These are phyloP conservation scores for Graphium colonna DNA, from an alignment of 2,888 invertebrate species.

Conservation along the genomic window DNA sequence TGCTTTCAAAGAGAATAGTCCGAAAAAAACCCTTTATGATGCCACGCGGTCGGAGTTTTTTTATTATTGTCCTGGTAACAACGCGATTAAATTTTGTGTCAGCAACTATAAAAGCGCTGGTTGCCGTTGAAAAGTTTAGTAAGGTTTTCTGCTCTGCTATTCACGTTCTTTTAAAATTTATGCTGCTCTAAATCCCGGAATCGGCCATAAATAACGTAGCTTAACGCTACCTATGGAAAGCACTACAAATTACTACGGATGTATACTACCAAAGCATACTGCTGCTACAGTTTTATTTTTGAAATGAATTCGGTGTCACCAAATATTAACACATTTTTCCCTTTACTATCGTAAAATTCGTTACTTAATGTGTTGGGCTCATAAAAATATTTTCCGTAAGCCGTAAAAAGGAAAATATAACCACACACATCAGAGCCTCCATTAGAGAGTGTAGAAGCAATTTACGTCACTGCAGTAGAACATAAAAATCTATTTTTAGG, in stretches of 20 bases:
- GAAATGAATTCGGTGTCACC: background rate
- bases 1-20: slow-evolving; percentile 12
- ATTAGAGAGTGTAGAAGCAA: too few relatives aligned
- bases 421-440: too few relatives aligned
- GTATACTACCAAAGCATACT: background rate
- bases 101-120: background rate
- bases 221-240: slow-evolving; percentile 2
- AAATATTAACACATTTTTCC: background rate
- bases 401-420: too few relatives aligned
- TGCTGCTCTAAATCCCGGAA: slow-evolving; percentile 8
- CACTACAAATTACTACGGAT: background rate
- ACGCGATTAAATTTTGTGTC: slow-evolving; percentile 3
- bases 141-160: slow-evolving; percentile 3
- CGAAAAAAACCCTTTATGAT: slow-evolving; percentile 11
- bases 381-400: too few relatives aligned
- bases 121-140: background rate
- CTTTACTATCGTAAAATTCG: background rate
- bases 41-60: background rate
- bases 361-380: background rate
- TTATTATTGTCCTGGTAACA: slow-evolving; percentile 3
- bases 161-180: slow-evolving; percentile 13
- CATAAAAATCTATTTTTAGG: too few relatives aligned
- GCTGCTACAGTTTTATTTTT: background rate
- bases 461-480: too few relatives aligned
- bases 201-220: slow-evolving; percentile 12